Percentiles rank a stretch among this genome's conserved stretches.
These are phyloP conservation scores for Agrotis segetum DNA, from an alignment of 2,888 invertebrate genomes.

Conservation along the genomic window DNA sequence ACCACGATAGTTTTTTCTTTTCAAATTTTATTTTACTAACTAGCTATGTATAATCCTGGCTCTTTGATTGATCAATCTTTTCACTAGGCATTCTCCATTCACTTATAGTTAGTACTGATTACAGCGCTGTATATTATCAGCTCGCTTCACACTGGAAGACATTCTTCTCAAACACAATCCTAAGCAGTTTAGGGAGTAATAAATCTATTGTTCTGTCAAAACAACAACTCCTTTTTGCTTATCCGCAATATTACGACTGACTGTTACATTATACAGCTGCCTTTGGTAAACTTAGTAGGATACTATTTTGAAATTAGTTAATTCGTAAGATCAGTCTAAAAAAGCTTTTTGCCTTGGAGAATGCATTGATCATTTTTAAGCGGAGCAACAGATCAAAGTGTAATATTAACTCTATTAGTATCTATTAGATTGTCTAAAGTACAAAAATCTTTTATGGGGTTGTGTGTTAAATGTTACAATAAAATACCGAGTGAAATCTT, in stretches of 20 bases:
- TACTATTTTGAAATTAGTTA: not conserved
- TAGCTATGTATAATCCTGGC: no score
- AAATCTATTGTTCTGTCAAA: slow-evolving; percentile 70
- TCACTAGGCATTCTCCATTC: not conserved
- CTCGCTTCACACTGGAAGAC: slow-evolving; percentile 15
- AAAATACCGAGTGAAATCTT: no score
- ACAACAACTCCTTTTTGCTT: slow-evolving; percentile 66
- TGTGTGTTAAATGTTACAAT: no score
- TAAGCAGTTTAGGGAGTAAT: slow-evolving; percentile 62
- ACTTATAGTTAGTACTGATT: not conserved
- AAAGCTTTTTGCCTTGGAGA: no score
- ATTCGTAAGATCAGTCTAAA: no score
- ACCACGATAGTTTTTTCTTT: no score
- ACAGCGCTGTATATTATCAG: not conserved
- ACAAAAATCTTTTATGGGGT: no score
- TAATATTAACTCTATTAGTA: no score
- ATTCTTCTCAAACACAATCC: slow-evolving; percentile 27
- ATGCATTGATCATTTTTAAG: no score
- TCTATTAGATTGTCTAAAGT: no score
- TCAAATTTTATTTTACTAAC: no score
- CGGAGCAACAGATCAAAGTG: no score
- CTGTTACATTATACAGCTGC: slow-evolving; percentile 21
- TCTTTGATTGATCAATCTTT: not conserved
- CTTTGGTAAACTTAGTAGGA: slow-evolving; percentile 12
- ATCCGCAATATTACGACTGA: slow-evolving; percentile 36